These are phyloP conservation scores for Uloborus plumipes DNA, from an alignment of 2,888 invertebrate species.

Conservation along the genomic window DNA sequence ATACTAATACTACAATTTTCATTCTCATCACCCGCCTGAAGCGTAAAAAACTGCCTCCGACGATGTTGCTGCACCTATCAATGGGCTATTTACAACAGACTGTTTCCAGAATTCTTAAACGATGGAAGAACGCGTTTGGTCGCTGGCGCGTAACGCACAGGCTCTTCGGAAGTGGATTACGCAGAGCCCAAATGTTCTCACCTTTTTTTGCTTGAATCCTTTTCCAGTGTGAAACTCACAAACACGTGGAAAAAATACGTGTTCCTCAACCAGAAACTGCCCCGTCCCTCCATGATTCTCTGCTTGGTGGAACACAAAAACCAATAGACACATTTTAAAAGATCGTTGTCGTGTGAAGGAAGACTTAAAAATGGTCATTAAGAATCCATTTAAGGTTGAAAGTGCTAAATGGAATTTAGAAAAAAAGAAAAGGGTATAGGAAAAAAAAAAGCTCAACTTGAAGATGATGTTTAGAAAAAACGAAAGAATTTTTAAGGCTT, in stretches of 20 bases:
- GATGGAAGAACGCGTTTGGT: not conserved
- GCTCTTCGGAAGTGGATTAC: not conserved
- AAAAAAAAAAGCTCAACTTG: conserved; percentile 13
- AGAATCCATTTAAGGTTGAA: conserved; percentile 61
- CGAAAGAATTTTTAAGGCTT: conserved; percentile 36
- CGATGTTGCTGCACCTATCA: not conserved
- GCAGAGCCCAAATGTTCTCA: not conserved
- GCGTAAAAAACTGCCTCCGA: too few species aligned
- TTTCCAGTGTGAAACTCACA: not conserved
- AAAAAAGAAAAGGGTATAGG: conserved; percentile 24
- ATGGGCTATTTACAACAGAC: not conserved
- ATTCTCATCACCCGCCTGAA: too few species aligned
- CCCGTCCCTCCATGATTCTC: too few species aligned
- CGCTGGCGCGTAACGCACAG: not conserved
- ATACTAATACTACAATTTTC: too few species aligned
- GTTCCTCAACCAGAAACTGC: not conserved
- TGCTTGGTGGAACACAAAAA: conserved; percentile 1
- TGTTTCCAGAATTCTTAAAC: not conserved
- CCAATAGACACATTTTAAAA: not conserved
- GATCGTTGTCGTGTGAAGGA: conserved; percentile 18
- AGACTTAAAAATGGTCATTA: conserved; percentile 63
- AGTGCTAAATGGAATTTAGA: conserved; percentile 59
- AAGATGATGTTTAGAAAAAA: conserved; percentile 4
- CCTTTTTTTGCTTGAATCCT: conserved; percentile 1
- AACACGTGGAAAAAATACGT: not conserved